A percentile compares a stretch with the other conserved stretches of the same genome.
phyloP scores from a whole-genome alignment of 2,888 invertebrate genomes.

The Trimorus sp. region DNA sequence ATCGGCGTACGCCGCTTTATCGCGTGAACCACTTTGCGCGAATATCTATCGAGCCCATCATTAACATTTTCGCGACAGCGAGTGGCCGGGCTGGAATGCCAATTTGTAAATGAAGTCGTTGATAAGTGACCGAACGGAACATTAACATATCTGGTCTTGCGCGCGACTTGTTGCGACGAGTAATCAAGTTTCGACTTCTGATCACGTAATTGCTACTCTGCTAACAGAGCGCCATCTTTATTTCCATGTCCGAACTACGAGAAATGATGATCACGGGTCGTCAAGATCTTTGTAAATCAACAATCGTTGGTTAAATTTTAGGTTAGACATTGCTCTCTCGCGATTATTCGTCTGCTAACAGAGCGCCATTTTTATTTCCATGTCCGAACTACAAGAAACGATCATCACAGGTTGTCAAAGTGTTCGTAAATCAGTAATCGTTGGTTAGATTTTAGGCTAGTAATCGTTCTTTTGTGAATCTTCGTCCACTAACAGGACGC shows the following conservation, averaged over 20 bases:
- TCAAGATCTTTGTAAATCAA: too few relatives aligned
- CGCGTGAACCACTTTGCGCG: constrained; percentile 69
- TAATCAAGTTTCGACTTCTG: constrained; percentile 66
- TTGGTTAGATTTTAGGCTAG: too few relatives aligned
- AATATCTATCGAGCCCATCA: constrained; percentile 66
- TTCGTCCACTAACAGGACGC: background rate
- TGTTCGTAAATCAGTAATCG: too few relatives aligned
- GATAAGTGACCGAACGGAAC: constrained; percentile 74
- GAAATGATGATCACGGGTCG: too few relatives aligned
- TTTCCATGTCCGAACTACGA: too few relatives aligned
- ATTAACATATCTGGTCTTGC: constrained; percentile 67
- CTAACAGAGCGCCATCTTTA: background rate
- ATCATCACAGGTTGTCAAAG: too few relatives aligned
- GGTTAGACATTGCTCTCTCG: too few relatives aligned
- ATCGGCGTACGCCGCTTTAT: constrained; percentile 57
- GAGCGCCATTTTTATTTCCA: background rate
- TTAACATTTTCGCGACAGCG: constrained; percentile 65
- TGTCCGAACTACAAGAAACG: too few relatives aligned
- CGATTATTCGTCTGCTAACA: background rate
- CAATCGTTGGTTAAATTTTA: too few relatives aligned
- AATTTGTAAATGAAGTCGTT: constrained; percentile 77
- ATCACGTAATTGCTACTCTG: constrained; percentile 58
- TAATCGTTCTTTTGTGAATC: too few relatives aligned
- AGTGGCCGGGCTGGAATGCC: constrained; percentile 69
- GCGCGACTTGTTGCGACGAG: constrained; percentile 57